Evolutionary conservation across 2,113 vertebrate genomes (phyloP), one percentile per base, ranked within the genome.

Genomic region (Halcyon malimbica): DNA sequence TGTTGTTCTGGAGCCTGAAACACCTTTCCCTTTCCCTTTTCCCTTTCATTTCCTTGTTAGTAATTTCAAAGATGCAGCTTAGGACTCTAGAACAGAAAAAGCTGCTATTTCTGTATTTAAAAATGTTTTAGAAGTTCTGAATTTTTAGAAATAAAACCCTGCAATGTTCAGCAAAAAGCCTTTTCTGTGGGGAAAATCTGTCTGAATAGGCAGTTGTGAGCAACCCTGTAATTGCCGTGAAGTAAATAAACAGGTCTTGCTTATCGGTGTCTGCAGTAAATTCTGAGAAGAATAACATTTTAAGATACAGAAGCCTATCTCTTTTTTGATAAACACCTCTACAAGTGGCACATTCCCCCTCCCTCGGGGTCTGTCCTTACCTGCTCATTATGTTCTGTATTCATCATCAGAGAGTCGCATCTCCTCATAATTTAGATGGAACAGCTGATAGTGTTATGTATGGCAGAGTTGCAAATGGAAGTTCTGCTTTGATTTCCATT

Each of bases 401-500:
- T 80, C 93, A 96, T 95, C 90, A 91, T 83, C 95, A 85, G 65
- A 76, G 59, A 77, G 68, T 37, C 21, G 9, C 88, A 60, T 89
- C 74, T 82, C 75, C 86, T 79, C 77, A 23, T 93, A 57, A 93
- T 97, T 95, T 87, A 94, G 92, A 88, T 63, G 26, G 86, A 2
- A 26, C 51, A 48, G 86, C 83, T 8, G 89, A 92, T 84, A 65
- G 62, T 16, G 51, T 81, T 83, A 35, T 69, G 91, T 35, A 13
- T 44, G 46, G 68, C 60, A 11, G 5, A 12, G 23, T 28, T 48
- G 33, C 87, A 86, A 77, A 93, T 94, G 90, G 85, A 63, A 67
- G 73, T 33, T 63, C 82, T 37, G 54, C 95, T 97, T 92, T 93
- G 91, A 95, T 96, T 96, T 95, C 94, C 91, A 87, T 96, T 91